Base-by-base conservation (phyloP, 2,797 vertebrate species). In the Neosilurus mollespiculum region DNA sequence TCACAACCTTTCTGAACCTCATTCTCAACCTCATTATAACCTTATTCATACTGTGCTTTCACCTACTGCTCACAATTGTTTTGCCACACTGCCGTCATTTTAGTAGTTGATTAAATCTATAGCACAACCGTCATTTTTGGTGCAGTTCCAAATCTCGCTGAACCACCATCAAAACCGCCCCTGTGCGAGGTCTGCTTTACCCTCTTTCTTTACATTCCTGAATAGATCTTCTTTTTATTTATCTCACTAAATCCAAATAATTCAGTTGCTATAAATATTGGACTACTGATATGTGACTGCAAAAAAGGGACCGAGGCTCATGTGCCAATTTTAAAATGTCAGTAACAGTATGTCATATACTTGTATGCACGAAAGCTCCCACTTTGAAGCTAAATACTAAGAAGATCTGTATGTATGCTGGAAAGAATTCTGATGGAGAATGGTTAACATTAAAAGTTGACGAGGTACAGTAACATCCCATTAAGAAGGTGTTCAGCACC, bases 391-490 rank as follows among this genome's bases (percentile, higher is more conserved):
- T 26, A 26, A 72, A 71, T 49, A 26, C 16, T 22, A 20, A 58
- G 14, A 26, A 53, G 72, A 30, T 75, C 9, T 26, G 59, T 61
- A 65, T 69, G 53, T 56, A 80, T 43, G 34, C 8, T 26, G 4
- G 56, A 83, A 54, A 65, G 54, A 22, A 37, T 61, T 71, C 70
- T 78, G 10, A 58, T 56, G 37, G 84, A 43, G 20, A 72, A 11
- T 30, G 61, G 80, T 26, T 75, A 75, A 75, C 22, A 9, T 53
- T 54, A 80, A 62, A 64, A 14, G 59, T 53, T 84, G 78, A 84
- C 84, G 83, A 54, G 62, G 61, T 85, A 87, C 79, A 87, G 85
- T 86, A 83, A 80, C 61, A 79, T 87, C 54, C n/a, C 43, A 80
- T 78, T 66, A 70, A 61, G 34, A 78, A 84, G 85, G 73, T 86